phyloP scores from a whole-genome alignment of 2,113 vertebrate species.

The Brienomyrus brachyistius region DNA sequence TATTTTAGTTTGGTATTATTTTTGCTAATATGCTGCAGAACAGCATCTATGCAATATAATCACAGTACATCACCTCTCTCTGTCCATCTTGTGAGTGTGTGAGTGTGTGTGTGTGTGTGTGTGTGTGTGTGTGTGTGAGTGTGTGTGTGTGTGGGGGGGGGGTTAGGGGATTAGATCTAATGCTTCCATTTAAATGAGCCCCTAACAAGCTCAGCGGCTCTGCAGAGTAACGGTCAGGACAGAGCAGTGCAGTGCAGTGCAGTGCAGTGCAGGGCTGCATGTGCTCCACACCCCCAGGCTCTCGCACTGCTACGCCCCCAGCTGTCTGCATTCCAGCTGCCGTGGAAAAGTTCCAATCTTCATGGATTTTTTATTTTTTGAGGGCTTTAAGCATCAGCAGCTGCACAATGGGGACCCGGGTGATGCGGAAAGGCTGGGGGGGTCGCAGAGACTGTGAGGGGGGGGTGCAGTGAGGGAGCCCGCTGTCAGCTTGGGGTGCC shows the following conservation, averaged over 20 bases:
- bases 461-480: not conserved
- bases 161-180: not conserved
- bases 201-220: conserved; percentile 21
- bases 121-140: not conserved
- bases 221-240: conserved; percentile 35
- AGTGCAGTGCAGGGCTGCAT: conserved; percentile 40
- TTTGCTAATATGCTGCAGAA: conserved; percentile 22
- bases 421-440: not conserved
- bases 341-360: not conserved
- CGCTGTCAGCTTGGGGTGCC: not conserved
- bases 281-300: not conserved
- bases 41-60: conserved; percentile 32
- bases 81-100: not conserved
- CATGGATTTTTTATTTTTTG: not conserved
- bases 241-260: conserved; percentile 53
- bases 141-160: too few relatives aligned
- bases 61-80: not conserved
- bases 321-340: not conserved
- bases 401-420: not conserved
- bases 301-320: not conserved
- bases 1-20: conserved; percentile 30
- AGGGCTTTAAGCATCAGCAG: not conserved
- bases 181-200: conserved; percentile 27
- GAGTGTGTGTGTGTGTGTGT: not conserved
- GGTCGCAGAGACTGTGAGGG: not conserved